Conservation (phyloP, 2,888 invertebrate genomes). For the Lathronympha strigana region DNA sequence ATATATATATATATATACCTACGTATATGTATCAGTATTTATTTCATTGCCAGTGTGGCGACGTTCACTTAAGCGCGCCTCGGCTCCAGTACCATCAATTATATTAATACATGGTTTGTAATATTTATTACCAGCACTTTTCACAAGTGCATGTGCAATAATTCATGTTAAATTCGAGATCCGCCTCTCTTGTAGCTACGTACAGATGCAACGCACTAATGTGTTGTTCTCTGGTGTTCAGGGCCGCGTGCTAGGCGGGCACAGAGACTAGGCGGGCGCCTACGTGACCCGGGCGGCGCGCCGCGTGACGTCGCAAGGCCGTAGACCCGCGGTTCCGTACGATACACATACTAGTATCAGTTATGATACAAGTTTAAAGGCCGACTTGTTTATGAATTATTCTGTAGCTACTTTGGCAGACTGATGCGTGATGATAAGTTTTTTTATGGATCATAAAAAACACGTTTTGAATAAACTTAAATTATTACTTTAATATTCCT, state of each 20-base stretch:
- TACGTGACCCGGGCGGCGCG: constrained; percentile 70
- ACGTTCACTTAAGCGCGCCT: too few relatives aligned
- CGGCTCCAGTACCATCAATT: too few relatives aligned
- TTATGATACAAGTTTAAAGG: constrained; percentile 34
- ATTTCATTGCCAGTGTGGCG: too few relatives aligned
- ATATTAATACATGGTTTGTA: too few relatives aligned
- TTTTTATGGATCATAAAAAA: background rate
- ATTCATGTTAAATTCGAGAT: too few relatives aligned
- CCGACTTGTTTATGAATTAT: constrained; percentile 33
- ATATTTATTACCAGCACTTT: too few relatives aligned
- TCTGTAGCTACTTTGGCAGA: background rate
- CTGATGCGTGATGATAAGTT: constrained; percentile 2
- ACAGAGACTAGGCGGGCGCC: constrained; percentile 49
- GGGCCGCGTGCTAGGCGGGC: constrained; percentile 7
- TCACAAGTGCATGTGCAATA: too few relatives aligned
- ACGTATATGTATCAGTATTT: too few relatives aligned
- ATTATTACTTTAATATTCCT: too few relatives aligned
- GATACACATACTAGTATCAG: constrained; percentile 31
- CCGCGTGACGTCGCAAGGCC: constrained; percentile 49
- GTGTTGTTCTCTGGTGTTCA: background rate
- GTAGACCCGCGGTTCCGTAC: constrained; percentile 51
- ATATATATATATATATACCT: too few relatives aligned
- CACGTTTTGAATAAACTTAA: too few relatives aligned
- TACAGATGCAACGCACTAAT: background rate
- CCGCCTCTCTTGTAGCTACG: background rate